These are phyloP conservation scores for Leptinotarsa tumamoca DNA, from an alignment of 2,888 invertebrate species.

Conservation along the genomic window DNA sequence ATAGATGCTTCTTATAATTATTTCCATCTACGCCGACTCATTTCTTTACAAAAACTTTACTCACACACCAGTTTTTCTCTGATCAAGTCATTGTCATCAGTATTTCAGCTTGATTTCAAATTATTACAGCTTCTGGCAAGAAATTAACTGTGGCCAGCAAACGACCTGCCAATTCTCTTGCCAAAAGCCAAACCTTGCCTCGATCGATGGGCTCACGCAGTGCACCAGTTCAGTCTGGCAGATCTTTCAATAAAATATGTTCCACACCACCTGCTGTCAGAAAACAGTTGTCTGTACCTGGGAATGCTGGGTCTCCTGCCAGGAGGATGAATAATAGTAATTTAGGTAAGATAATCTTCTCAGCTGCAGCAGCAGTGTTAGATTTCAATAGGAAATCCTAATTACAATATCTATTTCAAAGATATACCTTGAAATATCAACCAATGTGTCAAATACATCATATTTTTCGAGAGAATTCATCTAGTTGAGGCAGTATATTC, in stretches of 20 bases:
- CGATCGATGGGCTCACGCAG: slow-evolving; percentile 81
- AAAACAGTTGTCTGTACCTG: slow-evolving; percentile 80
- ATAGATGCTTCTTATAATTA: not conserved
- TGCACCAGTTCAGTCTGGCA: slow-evolving; percentile 67
- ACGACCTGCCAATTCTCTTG: slow-evolving; percentile 74
- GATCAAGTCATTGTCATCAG: too few species aligned
- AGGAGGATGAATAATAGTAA: slow-evolving; percentile 64
- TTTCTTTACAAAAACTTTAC: too few species aligned
- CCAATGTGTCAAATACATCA: too few species aligned
- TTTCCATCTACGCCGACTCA: too few species aligned
- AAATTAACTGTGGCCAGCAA: slow-evolving; percentile 83
- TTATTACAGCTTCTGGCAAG: slow-evolving; percentile 78
- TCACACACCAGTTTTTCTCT: too few species aligned
- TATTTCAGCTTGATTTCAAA: not conserved
- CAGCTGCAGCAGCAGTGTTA: not conserved
- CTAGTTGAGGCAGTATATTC: too few species aligned
- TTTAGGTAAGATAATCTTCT: slow-evolving; percentile 34
- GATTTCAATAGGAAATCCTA: not conserved
- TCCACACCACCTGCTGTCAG: slow-evolving; percentile 90
- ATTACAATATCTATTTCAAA: too few species aligned
- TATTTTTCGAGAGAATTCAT: too few species aligned
- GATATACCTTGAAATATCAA: too few species aligned
- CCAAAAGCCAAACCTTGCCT: slow-evolving; percentile 89
- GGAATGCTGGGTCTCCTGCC: slow-evolving; percentile 72
- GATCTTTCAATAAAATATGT: slow-evolving; percentile 76